Evolutionary conservation across 2,888 invertebrate genomes (phyloP).

Genomic region (Phengaris alcon): DNA sequence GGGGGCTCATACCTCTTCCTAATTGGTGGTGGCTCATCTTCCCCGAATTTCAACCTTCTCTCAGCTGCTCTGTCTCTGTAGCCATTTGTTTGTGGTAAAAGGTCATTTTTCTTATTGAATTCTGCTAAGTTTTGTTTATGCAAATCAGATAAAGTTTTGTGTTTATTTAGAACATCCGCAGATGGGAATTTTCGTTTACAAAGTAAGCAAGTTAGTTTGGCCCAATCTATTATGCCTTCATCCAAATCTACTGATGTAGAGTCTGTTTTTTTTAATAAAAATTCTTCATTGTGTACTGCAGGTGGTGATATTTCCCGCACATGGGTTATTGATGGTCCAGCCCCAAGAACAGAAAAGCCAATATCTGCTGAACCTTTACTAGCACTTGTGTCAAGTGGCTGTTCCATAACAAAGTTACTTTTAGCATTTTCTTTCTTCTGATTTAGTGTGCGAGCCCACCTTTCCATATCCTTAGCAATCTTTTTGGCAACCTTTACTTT

Average conservation of each 20-base stretch:
- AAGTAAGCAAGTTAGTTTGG: constrained; percentile 93
- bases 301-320: constrained; percentile 63
- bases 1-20: constrained; percentile 68
- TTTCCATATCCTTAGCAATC: constrained; percentile 92
- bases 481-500: constrained; percentile 98
- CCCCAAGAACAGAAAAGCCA: constrained; percentile 94
- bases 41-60: constrained; percentile 94
- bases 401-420: constrained; percentile 69
- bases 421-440: constrained; percentile 91
- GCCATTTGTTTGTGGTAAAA: constrained; percentile 58
- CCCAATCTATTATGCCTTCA: constrained; percentile 91
- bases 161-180: constrained; percentile 91
- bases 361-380: constrained; percentile 92
- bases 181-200: constrained; percentile 97
- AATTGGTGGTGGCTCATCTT: constrained; percentile 83
- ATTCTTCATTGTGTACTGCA: constrained; percentile 56
- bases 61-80: constrained; percentile 99
- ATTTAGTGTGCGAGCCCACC: constrained; percentile 98
- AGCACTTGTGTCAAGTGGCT: constrained; percentile 66
- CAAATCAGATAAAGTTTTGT: constrained; percentile 94
- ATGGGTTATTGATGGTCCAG: constrained; percentile 72
- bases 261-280: constrained; percentile 72
- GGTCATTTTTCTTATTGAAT: constrained; percentile 67
- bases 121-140: constrained; percentile 92
- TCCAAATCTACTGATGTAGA: constrained; percentile 80